Evolutionary conservation across 2,888 invertebrate genomes (phyloP).

Genomic region (Cephus pulcher): DNA sequence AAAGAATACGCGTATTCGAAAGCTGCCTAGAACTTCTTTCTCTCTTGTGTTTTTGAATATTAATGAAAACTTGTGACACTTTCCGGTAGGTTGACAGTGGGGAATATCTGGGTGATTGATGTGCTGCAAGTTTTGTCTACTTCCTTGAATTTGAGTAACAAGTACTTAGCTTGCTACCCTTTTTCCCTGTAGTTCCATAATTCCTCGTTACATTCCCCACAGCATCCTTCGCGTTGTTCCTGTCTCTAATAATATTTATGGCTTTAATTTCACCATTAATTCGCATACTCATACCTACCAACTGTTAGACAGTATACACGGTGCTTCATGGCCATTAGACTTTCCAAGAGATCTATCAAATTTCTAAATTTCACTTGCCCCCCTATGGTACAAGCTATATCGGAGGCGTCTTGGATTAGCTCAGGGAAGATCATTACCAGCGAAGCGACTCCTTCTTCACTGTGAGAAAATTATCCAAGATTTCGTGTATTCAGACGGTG

Average conservation of each 20-base stretch:
- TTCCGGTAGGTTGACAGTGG: background rate
- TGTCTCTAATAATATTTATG: background rate
- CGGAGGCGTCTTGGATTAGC: background rate
- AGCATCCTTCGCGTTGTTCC: background rate
- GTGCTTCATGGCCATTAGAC: background rate
- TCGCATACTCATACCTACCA: background rate
- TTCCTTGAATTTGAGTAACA: background rate
- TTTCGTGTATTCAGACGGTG: background rate
- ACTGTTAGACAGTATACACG: background rate
- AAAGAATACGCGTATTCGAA: background rate
- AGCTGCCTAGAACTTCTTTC: background rate
- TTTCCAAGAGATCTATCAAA: background rate
- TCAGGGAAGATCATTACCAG: background rate
- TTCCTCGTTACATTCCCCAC: background rate
- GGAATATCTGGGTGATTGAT: background rate
- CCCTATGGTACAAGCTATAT: background rate
- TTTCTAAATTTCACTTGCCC: background rate
- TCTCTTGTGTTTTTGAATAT: background rate
- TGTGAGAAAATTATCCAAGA: background rate
- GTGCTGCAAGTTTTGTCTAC: background rate
- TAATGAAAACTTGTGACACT: background rate
- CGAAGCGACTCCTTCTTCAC: background rate
- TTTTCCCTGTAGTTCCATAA: background rate
- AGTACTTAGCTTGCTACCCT: background rate
- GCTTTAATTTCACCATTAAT: constrained; percentile 5